These are phyloP conservation scores for Drosophila algonquin DNA, from an alignment of 2,888 invertebrate species.

Conservation along the genomic window DNA sequence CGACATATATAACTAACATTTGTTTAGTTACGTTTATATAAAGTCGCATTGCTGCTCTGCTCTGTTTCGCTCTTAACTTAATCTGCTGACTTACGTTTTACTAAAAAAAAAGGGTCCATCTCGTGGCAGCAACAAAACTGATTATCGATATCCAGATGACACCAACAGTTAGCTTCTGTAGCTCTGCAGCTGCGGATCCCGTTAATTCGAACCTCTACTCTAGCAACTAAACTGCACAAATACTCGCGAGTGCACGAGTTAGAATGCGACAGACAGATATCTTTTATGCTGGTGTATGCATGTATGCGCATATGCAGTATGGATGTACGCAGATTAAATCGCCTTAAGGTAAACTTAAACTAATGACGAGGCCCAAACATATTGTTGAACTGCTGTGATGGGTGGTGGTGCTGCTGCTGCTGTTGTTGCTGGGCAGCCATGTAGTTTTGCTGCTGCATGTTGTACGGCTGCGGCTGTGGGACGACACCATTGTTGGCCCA, in stretches of 20 bases:
- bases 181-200: neutral
- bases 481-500: constrained; percentile 28
- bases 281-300: too few species aligned
- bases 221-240: neutral
- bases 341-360: constrained; percentile 1
- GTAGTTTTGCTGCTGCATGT: constrained; percentile 13
- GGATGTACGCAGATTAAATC: too few species aligned
- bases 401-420: constrained; percentile 24
- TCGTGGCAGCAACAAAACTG: neutral
- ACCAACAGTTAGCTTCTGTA: neutral
- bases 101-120: neutral
- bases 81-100: neutral
- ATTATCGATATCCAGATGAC: neutral
- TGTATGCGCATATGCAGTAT: too few species aligned
- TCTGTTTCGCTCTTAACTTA: neutral
- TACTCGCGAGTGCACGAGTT: neutral
- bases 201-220: too few species aligned
- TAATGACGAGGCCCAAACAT: constrained; percentile 63
- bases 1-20: too few species aligned
- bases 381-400: constrained; percentile 62
- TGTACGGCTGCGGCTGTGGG: constrained; percentile 20
- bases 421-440: constrained; percentile 8
- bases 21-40: neutral
- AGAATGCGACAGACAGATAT: neutral
- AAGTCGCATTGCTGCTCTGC: too few species aligned